phyloP scores from a whole-genome alignment of 2,113 vertebrate species.

The Vidua chalybeata region DNA sequence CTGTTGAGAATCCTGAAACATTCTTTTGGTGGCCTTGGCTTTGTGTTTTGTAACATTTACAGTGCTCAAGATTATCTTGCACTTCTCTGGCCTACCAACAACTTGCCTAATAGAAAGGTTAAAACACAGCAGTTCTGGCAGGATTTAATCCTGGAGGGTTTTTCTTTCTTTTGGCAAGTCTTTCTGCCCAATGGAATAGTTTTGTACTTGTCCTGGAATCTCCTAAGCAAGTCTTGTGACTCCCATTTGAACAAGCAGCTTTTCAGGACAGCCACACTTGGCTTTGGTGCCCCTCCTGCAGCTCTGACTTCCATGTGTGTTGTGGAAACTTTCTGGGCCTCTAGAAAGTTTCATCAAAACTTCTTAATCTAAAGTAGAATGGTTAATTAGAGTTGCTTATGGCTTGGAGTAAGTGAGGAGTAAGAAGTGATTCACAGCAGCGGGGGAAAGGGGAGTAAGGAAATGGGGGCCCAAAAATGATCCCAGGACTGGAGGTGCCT shows the following conservation, averaged over 20 bases:
- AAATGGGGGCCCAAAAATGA: not conserved
- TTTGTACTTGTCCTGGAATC: constrained; percentile 58
- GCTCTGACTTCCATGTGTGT: not conserved
- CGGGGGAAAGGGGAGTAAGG: not conserved
- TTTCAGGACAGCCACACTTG: not conserved
- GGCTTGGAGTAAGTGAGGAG: not conserved
- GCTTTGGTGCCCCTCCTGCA: not conserved
- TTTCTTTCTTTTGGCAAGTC: not conserved
- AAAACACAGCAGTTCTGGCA: not conserved
- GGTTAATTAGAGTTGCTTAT: not conserved
- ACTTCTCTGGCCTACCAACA: not conserved
- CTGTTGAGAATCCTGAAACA: not conserved
- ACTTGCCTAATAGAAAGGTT: not conserved
- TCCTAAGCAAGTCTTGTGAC: constrained; percentile 61
- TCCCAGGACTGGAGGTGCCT: not conserved
- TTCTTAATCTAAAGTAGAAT: not conserved
- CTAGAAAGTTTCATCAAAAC: not conserved
- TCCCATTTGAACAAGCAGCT: constrained; percentile 53
- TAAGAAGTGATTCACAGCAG: not conserved
- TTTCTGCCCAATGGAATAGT: not conserved
- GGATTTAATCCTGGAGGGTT: constrained; percentile 5
- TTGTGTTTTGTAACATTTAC: constrained; percentile 15
- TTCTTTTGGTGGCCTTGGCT: not conserved
- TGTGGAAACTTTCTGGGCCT: not conserved
- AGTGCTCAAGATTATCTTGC: not conserved